Percentiles rank a stretch among this genome's conserved stretches.
phyloP scores from a whole-genome alignment of 2,113 vertebrate genomes.

The Oophaga pumilio region DNA sequence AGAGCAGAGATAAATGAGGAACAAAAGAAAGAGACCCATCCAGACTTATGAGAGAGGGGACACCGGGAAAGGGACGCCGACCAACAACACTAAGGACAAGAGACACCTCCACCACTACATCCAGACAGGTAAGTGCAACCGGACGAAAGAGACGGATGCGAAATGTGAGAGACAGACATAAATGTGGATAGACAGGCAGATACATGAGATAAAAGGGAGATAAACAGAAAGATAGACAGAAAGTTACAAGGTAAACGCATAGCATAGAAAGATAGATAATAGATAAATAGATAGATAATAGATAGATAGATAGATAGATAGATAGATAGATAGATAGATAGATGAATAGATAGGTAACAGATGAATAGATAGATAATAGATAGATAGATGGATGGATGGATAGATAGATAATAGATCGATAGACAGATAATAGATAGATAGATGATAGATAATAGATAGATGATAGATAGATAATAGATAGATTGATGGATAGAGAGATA shows the following conservation, averaged over 20 bases:
- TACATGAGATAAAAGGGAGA: background rate
- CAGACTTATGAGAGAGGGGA: background rate
- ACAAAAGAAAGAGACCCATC: slow-evolving; percentile 14
- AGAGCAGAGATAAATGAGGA: slow-evolving; percentile 10
- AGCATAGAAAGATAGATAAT: slow-evolving; percentile 1
- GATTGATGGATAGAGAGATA: background rate
- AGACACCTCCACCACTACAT: slow-evolving; percentile 3
- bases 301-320: slow-evolving; percentile 31
- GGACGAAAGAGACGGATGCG: background rate
- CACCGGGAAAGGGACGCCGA: background rate
- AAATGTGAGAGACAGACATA: background rate
- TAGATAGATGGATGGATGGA: background rate
- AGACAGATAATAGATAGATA: slow-evolving; percentile 1
- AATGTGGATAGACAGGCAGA: background rate
- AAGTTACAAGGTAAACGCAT: background rate
- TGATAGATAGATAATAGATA: background rate
- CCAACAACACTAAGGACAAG: background rate
- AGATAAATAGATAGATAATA: slow-evolving; percentile 17
- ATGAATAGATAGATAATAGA: background rate
- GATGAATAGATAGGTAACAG: background rate
- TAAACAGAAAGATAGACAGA: slow-evolving; percentile 14
- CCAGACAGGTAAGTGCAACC: slow-evolving; percentile 1
- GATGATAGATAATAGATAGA: background rate
- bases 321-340: slow-evolving; percentile 4
- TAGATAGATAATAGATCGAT: slow-evolving; percentile 2